Evolutionary conservation across 2,888 invertebrate genomes (phyloP).

Genomic region (Rhaphigaster nebulosa): DNA sequence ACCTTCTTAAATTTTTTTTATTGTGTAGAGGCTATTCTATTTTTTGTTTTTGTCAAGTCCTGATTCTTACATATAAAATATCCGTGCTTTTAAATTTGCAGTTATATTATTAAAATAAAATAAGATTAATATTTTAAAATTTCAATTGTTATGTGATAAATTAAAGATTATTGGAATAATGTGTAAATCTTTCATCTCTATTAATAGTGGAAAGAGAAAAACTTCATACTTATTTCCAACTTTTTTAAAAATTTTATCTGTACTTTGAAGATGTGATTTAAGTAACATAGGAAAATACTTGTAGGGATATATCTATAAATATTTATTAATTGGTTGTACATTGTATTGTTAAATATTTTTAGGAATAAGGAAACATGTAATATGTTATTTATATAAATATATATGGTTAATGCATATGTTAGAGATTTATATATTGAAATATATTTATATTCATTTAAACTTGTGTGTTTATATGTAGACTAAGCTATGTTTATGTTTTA

Average conservation of each 20-base stretch:
- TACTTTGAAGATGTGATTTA: constrained; percentile 23
- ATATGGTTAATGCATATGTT: constrained; percentile 43
- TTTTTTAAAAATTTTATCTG: neutral
- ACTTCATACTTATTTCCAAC: neutral
- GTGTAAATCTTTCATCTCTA: neutral
- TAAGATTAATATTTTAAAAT: neutral
- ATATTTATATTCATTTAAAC: constrained; percentile 44
- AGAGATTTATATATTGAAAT: constrained; percentile 45
- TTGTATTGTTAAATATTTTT: constrained; percentile 18
- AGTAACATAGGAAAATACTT: constrained; percentile 22
- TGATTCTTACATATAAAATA: neutral
- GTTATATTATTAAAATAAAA: neutral
- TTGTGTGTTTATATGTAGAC: neutral
- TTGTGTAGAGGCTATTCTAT: neutral
- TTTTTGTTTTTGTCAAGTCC: neutral
- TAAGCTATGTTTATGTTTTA: neutral
- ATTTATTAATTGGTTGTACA: constrained; percentile 42
- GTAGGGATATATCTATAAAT: constrained; percentile 19
- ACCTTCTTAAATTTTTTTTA: neutral
- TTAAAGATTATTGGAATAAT: neutral
- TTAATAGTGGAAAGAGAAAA: neutral
- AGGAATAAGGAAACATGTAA: constrained; percentile 8
- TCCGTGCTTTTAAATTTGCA: neutral
- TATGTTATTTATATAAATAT: constrained; percentile 30
- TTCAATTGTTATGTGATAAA: neutral